Base-by-base conservation (phyloP, 1,140 invertebrate genomes). In the Brachionus calyciflorus region DNA sequence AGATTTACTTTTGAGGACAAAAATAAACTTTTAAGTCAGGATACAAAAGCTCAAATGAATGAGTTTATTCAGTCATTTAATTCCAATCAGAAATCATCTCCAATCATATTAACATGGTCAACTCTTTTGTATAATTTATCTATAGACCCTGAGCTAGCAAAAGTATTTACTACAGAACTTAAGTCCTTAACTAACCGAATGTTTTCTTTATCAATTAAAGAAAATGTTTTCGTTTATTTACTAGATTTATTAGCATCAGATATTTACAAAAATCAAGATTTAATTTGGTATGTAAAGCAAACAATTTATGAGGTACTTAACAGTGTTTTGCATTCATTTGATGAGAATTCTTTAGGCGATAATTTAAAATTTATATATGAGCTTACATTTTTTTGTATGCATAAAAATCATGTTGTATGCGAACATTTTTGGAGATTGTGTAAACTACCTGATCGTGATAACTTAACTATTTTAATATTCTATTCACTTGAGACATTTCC, bases 401-500 rank as follows among this genome's bases (percentile, higher is more conserved):
- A 73, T 33, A 49, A 55, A 49, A 73, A 73, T 14, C 33, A 73
- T 0, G 28, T 55, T 24, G 2, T 73, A 14, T 73, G 69, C 10
- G n/a, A 73, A 55, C 46, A 55, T 17, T 24, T 73, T 30, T 73
- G 69, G 69, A 51, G 51, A 41, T 41, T 73, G n/a, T 73, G 44
- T 21, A 49, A 49, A 19, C 48, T 41, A 10, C 44, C 44, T 21
- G 69, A 73, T 14, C 28, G 69, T n/a, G 46, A 73, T 19, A 73
- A 73, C 17, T 41, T 73, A 53, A 73, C 69, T n/a, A 73, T 51
- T 19, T 28, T 73, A 5, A 49, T 73, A 19, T 51, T 14, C n/a
- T 55, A 73, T 30, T 19, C 48, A 14, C 37, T 73, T n/a, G 69
- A 73, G 30, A 73, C 69, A 51, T 73, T 73, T 73, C 69, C 69